Conservation (phyloP, 2,797 vertebrate species). For the Gallirallus australis region DNA sequence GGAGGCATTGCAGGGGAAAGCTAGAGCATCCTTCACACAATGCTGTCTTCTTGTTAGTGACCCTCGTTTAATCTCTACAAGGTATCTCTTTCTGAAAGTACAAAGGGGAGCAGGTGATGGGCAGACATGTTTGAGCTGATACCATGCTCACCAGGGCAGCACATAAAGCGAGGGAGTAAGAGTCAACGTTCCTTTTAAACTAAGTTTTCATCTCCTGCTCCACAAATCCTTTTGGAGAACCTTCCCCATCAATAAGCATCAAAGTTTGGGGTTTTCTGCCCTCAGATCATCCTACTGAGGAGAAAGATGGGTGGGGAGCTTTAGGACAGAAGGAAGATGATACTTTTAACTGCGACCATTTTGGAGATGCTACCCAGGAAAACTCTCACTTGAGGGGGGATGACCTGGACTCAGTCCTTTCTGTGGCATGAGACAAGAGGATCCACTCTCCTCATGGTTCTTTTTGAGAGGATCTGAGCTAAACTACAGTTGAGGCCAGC, state of each 20-base stretch:
- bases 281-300: neutral
- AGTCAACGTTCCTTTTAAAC: slow-evolving; percentile 16
- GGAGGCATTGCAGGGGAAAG: neutral
- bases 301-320: neutral
- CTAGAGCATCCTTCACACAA: slow-evolving; percentile 3
- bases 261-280: neutral
- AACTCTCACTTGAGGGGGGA: neutral
- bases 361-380: neutral
- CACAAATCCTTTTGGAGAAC: neutral
- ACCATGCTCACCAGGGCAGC: neutral
- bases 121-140: neutral
- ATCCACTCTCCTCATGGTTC: neutral
- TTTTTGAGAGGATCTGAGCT: neutral
- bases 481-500: neutral
- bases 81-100: neutral
- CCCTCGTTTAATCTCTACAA: neutral
- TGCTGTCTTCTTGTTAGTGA: neutral
- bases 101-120: slow-evolving; percentile 9
- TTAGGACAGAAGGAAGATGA: neutral
- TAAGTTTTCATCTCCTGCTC: slow-evolving; percentile 16
- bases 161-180: neutral
- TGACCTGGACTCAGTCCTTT: neutral
- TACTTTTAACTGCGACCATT: neutral
- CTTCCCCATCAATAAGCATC: slow-evolving; percentile 4
- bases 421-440: neutral